Base-by-base conservation (phyloP, 1,140 invertebrate species). In the Andrena cerasifolii region DNA sequence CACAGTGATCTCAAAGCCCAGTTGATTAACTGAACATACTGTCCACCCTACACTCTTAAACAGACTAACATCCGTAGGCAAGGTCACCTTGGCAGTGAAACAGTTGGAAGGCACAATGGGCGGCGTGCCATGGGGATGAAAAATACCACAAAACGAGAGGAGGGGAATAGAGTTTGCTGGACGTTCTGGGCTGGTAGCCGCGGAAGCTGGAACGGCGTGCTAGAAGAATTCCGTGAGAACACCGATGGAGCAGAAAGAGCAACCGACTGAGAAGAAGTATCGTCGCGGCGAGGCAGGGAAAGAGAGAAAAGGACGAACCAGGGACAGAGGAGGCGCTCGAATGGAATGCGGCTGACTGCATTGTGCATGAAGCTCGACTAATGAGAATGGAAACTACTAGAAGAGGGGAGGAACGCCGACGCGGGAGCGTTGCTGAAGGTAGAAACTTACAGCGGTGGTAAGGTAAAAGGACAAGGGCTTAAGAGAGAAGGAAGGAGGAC, bases 311-410 rank as follows among this genome's bases (percentile, higher is more conserved):
- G n/a, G 36, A 47, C 18, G 16, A 10, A 40, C 51, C 40, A 45
- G 58, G 62, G 51, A 75, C 47, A 72, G 49, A 54, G 56, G 45
- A 66, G 24, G 21, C 36, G 3, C 63, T 33, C 21, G 54, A 56
- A 62, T 68, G 78, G 63, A 75, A 75, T 66, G 59, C 21, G 65
- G 36, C 68, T 31, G 77, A 51, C 68, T 80, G 76, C 79, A 85
- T 87, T 85, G 86, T 88, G 80, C 77, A 84, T 71, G 83, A 83
- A 79, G 80, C 85, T 80, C 76, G 73, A 78, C 85, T 88, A 87
- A 88, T 87, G 85, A 88, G 85, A 88, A 87, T 85, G 78, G 79
- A 86, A 87, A 83, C 86, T 80, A 77, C 66, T 14, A 21, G n/a
- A 16, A 21, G 40, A 36, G 61, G 33, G 59, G 61, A 10, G 31